These are phyloP conservation scores for Mycteria americana DNA, from an alignment of 2,797 vertebrate species.

Conservation along the genomic window DNA sequence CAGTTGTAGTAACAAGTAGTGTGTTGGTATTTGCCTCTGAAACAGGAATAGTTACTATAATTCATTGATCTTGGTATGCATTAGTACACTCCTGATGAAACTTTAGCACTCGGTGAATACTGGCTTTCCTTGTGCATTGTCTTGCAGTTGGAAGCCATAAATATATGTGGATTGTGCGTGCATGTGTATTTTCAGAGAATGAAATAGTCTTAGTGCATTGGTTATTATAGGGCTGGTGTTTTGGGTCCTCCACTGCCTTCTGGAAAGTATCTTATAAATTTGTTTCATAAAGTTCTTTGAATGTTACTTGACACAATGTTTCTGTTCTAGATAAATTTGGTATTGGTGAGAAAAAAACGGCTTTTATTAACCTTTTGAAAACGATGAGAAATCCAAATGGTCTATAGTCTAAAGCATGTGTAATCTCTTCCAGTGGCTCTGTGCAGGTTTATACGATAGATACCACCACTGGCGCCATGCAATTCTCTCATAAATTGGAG, in stretches of 20 bases:
- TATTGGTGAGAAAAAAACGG: neutral
- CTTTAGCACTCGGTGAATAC: neutral
- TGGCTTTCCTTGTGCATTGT: neutral
- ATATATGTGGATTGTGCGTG: neutral
- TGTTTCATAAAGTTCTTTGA: neutral
- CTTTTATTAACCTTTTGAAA: neutral
- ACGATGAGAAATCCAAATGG: neutral
- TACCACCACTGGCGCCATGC: constrained; percentile 93
- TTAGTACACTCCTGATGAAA: neutral
- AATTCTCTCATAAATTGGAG: constrained; percentile 96
- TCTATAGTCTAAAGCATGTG: neutral
- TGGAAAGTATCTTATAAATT: neutral
- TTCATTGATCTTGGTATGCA: neutral
- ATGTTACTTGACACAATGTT: neutral
- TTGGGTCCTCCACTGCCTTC: neutral
- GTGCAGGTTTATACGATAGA: constrained; percentile 96
- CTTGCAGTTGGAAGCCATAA: neutral
- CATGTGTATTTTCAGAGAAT: neutral
- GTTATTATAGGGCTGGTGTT: neutral
- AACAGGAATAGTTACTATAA: neutral
- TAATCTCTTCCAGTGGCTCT: constrained; percentile 83
- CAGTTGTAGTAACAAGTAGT: neutral
- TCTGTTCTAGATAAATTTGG: neutral
- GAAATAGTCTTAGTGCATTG: neutral
- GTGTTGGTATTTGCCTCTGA: neutral